phyloP scores from a whole-genome alignment of 1,140 invertebrate genomes.

The Drosophila nasuta region DNA sequence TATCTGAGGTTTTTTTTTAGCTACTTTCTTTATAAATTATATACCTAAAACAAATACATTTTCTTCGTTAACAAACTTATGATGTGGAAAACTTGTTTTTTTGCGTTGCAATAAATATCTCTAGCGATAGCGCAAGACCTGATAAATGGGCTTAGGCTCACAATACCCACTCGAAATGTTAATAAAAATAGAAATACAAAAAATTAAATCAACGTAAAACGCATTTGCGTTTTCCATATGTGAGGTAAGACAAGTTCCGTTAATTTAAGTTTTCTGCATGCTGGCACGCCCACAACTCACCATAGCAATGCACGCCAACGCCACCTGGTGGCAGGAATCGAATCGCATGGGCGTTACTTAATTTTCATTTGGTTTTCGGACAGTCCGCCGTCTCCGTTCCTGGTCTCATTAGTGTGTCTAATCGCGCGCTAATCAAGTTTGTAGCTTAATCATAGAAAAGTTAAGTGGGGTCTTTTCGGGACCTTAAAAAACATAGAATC shows the following conservation, averaged over 20 bases:
- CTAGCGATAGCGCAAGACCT: neutral
- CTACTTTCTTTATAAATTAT: neutral
- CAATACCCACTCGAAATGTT: slow-evolving; percentile 12
- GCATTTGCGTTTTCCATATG: slow-evolving; percentile 2
- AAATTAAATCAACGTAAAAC: neutral
- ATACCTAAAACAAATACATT: neutral
- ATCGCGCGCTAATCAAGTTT: slow-evolving; percentile 45
- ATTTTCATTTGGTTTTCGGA: slow-evolving; percentile 4
- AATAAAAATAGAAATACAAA: neutral
- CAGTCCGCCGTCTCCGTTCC: neutral
- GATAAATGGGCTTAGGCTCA: slow-evolving; percentile 3
- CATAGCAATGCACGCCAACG: slow-evolving; percentile 3
- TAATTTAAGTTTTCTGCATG: slow-evolving; percentile 24
- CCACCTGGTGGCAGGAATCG: slow-evolving; percentile 32
- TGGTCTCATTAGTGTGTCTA: slow-evolving; percentile 32
- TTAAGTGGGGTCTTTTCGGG: slow-evolving; percentile 34
- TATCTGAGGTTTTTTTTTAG: neutral
- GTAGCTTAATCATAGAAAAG: slow-evolving; percentile 25
- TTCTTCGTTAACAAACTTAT: neutral
- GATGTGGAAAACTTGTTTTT: neutral
- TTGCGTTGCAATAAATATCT: slow-evolving; percentile 1
- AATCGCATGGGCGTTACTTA: slow-evolving; percentile 12
- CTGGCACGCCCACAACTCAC: slow-evolving; percentile 24
- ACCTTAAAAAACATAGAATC: neutral
- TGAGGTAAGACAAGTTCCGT: slow-evolving; percentile 7